phyloP scores from a whole-genome alignment of 2,888 invertebrate genomes.

The Odontothrips loti region DNA sequence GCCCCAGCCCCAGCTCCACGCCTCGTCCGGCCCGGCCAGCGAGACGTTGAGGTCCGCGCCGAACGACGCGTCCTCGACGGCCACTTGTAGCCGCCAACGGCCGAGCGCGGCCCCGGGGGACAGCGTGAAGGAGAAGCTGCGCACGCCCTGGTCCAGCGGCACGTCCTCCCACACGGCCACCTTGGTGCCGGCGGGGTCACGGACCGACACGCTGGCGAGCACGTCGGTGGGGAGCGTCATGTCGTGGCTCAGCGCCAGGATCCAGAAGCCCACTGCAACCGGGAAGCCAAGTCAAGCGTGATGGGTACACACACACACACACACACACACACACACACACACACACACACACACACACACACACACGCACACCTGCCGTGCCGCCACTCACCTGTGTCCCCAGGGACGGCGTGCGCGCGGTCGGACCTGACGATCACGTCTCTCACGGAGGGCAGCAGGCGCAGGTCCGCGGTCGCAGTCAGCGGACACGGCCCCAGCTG shows the following conservation, averaged over 20 bases:
- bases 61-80: slow-evolving; percentile 54
- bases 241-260: slow-evolving; percentile 61
- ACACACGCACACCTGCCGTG: no score
- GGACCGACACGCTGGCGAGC: slow-evolving; percentile 57
- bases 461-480: slow-evolving; percentile 57
- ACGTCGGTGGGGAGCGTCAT: slow-evolving; percentile 56
- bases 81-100: slow-evolving; percentile 55
- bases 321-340: no score
- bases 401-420: slow-evolving; percentile 58
- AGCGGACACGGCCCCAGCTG: slow-evolving; percentile 49
- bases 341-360: no score
- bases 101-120: slow-evolving; percentile 56
- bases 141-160: slow-evolving; percentile 60
- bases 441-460: slow-evolving; percentile 59
- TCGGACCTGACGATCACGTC: slow-evolving; percentile 62
- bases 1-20: slow-evolving; percentile 17
- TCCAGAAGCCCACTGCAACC: slow-evolving; percentile 63
- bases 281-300: slow-evolving; percentile 35
- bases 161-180: slow-evolving; percentile 64
- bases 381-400: slow-evolving; percentile 60
- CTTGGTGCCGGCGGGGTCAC: slow-evolving; percentile 60
- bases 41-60: slow-evolving; percentile 56
- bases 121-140: slow-evolving; percentile 54
- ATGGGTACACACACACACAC: neutral
- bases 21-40: slow-evolving; percentile 25